phyloP scores from a whole-genome alignment of 2,113 vertebrate genomes.

The Dolichotis patagonum region DNA sequence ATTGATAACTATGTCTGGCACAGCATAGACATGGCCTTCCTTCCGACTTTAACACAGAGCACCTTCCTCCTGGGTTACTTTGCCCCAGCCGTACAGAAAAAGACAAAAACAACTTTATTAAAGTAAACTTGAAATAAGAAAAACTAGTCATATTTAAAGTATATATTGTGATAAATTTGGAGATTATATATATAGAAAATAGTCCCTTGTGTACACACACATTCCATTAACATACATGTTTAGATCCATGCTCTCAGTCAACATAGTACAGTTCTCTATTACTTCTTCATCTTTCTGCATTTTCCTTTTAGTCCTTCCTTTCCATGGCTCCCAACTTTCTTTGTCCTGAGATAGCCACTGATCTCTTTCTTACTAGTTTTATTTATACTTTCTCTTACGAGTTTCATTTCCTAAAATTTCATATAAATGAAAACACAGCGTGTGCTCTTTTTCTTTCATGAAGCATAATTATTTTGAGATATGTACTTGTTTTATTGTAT shows the following conservation, averaged over 20 bases:
- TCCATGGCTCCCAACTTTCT: not conserved
- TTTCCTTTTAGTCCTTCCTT: not conserved
- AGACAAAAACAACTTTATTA: not conserved
- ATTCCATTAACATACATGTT: too few relatives aligned
- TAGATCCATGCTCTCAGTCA: not conserved
- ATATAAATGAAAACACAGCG: not conserved
- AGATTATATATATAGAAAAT: not conserved
- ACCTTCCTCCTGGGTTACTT: not conserved
- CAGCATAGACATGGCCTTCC: not conserved
- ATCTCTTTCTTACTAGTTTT: slow-evolving; percentile 39
- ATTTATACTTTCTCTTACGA: not conserved
- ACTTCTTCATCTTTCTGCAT: not conserved
- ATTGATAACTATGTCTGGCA: not conserved
- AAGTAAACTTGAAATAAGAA: not conserved
- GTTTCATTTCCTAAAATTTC: slow-evolving; percentile 20
- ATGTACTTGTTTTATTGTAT: not conserved
- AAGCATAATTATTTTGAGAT: slow-evolving; percentile 31
- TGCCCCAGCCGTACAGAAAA: not conserved
- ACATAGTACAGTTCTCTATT: not conserved
- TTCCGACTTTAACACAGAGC: not conserved
- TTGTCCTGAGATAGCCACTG: not conserved
- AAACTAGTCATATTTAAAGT: not conserved
- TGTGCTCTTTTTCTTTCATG: not conserved
- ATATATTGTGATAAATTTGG: not conserved
- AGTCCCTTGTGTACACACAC: too few relatives aligned